Evolutionary conservation across 1,140 invertebrate genomes (phyloP).

Genomic region (Trichoplusia ni): DNA sequence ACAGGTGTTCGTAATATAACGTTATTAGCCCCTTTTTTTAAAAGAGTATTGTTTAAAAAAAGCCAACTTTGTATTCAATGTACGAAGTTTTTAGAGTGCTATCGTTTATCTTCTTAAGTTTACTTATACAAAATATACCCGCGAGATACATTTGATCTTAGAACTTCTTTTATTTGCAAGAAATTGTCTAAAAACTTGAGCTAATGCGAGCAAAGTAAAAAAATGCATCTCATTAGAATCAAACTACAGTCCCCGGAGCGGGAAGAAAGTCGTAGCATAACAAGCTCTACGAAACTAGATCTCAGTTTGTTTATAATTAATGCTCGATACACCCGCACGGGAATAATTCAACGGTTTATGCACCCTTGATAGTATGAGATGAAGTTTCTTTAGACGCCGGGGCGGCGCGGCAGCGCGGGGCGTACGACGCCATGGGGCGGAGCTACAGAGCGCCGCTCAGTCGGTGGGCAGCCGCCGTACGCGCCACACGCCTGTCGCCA

Average conservation of each 20-base stretch:
- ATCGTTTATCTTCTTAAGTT: neutral
- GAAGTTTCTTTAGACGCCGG: slow-evolving; percentile 73
- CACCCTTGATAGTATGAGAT: slow-evolving; percentile 77
- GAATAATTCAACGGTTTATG: slow-evolving; percentile 72
- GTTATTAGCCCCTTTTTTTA: slow-evolving; percentile 64
- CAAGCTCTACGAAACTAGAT: slow-evolving; percentile 37
- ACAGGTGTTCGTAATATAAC: slow-evolving; percentile 65
- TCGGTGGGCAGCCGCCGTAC: slow-evolving; percentile 73
- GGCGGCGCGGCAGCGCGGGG: slow-evolving; percentile 64
- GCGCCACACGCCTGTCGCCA: slow-evolving; percentile 45
- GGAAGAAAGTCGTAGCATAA: slow-evolving; percentile 8
- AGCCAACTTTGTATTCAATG: slow-evolving; percentile 31
- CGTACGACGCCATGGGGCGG: slow-evolving; percentile 65
- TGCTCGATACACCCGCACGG: slow-evolving; percentile 58
- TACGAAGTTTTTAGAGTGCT: slow-evolving; percentile 15
- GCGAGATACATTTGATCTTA: neutral
- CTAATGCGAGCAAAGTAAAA: neutral
- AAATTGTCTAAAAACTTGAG: neutral
- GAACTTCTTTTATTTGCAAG: neutral
- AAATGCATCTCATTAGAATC: slow-evolving; percentile 6
- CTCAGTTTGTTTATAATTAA: slow-evolving; percentile 67
- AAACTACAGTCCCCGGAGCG: neutral
- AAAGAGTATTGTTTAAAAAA: slow-evolving; percentile 38
- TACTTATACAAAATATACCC: neutral
- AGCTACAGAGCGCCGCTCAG: slow-evolving; percentile 66